Evolutionary conservation across 2,888 invertebrate species (phyloP), one percentile per base, ranked within the genome.

Genomic region (Acanthacorydalis orientalis): DNA sequence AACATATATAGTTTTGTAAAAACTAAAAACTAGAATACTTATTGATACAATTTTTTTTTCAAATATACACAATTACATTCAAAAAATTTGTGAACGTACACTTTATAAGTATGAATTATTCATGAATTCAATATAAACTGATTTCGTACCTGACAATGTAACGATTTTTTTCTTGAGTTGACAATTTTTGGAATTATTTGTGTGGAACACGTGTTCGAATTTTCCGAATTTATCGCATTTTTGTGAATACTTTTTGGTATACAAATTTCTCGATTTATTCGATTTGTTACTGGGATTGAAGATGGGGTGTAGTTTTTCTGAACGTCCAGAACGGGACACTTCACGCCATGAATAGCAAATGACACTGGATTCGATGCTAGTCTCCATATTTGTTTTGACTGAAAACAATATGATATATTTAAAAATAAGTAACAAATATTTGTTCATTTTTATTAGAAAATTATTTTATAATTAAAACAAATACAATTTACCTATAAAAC

Each of bases 241-340:
- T 16, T 31, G 31, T n/a, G 41, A 41, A n/a, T n/a, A 41, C n/a
- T 23, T 16, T 31, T 16, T 7, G 9, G 1, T 37, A 3, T 6
- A 6, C 12, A 37, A 6, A n/a, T 12, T 11, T 37, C 12, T 37
- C 9, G 42, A 42, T 9, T 15, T 23, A 23, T 23, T 23, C 3
- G 6, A 23, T 31, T 43, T 32, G 11, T 43, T 14, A 32, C 23
- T 31, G 9, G 46, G 46, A 23, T 39, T 32, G 40, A 46, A 32
- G 40, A 46, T 40, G 16, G 47, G 47, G 35, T 47, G 43, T 7
- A 34, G 14, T 2, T 47, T 33, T 33, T 47, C 47, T 14, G 34
- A 11, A 16, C 47, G 47, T 11, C 47, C 47, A 7, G 47, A 47
- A 23, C 47, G 42, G 16, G 34, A 16, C 10, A 47, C 47, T 47